Percentiles rank a stretch among this genome's conserved stretches.
Evolutionary conservation across 2,888 invertebrate species (phyloP).

Genomic region (Thera britannica): DNA sequence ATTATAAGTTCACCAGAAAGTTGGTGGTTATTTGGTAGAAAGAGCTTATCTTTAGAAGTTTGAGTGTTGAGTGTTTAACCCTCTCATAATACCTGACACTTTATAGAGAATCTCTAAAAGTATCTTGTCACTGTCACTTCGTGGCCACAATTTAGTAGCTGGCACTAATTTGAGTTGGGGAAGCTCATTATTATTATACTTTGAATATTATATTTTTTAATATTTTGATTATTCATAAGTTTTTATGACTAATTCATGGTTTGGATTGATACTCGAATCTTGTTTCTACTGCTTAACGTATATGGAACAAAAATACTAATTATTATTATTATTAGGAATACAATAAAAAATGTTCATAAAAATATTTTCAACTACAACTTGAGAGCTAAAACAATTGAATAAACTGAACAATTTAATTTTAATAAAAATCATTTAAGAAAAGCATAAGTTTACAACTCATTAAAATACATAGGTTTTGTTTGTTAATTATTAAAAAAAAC

Average conservation of each 20-base stretch:
- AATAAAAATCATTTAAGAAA: too few relatives aligned
- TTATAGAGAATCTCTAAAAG: too few relatives aligned
- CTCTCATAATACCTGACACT: too few relatives aligned
- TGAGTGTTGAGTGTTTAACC: not conserved
- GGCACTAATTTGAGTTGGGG: not conserved
- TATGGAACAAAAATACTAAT: not conserved
- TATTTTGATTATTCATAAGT: constrained; percentile 2
- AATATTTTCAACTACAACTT: not conserved
- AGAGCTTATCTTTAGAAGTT: too few relatives aligned
- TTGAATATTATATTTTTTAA: not conserved
- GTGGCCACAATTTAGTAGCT: not conserved
- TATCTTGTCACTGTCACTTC: too few relatives aligned
- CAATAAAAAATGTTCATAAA: not conserved
- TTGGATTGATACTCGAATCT: not conserved
- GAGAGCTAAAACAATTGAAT: too few relatives aligned
- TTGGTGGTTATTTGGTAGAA: too few relatives aligned
- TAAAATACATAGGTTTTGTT: too few relatives aligned
- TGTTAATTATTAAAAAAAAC: constrained; percentile 4
- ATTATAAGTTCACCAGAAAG: too few relatives aligned
- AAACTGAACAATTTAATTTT: too few relatives aligned
- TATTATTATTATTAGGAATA: not conserved
- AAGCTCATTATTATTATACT: constrained; percentile 18
- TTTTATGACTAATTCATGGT: not conserved
- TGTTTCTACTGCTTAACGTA: not conserved
- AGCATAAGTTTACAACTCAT: too few relatives aligned